Evolutionary conservation across 2,888 invertebrate species (phyloP).

Genomic region (Limnephilus rhombicus): DNA sequence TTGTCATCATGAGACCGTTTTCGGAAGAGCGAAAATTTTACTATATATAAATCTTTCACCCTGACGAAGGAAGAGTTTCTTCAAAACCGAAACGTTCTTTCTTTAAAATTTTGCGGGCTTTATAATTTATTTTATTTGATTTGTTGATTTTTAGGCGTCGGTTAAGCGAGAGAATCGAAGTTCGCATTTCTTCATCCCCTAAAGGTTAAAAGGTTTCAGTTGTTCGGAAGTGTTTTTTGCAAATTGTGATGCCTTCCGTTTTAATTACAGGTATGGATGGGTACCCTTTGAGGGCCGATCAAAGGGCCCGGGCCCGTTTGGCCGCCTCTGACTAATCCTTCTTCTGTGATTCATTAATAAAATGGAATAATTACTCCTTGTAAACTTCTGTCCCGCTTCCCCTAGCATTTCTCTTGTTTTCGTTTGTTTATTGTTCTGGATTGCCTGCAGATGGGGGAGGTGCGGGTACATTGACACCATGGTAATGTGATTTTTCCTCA

Average conservation of each 20-base stretch:
- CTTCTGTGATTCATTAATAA: conserved; percentile 65
- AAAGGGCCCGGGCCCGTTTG: conserved; percentile 60
- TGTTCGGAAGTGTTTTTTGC: conserved; percentile 46
- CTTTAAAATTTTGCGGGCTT: neutral
- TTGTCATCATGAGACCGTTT: neutral
- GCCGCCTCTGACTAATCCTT: conserved; percentile 61
- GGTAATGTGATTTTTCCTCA: conserved; percentile 23
- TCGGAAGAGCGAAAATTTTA: neutral
- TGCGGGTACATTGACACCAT: conserved; percentile 23
- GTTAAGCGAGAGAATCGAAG: conserved; percentile 8
- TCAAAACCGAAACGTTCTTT: neutral
- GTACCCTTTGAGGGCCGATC: conserved; percentile 62
- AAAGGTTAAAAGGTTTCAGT: conserved; percentile 45
- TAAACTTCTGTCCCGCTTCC: conserved; percentile 20
- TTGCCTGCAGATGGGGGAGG: conserved; percentile 31
- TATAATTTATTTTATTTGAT: neutral
- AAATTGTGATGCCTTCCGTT: conserved; percentile 54
- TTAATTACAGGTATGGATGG: conserved; percentile 66
- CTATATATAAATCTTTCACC: neutral
- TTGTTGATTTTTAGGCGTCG: neutral
- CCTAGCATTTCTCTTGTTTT: conserved; percentile 42
- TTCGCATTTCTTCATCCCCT: neutral
- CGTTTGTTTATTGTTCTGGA: conserved; percentile 58
- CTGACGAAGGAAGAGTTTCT: neutral
- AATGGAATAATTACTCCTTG: conserved; percentile 56